Evolutionary conservation across 1,140 invertebrate species (phyloP).

Genomic region (Drosophila takahashii): DNA sequence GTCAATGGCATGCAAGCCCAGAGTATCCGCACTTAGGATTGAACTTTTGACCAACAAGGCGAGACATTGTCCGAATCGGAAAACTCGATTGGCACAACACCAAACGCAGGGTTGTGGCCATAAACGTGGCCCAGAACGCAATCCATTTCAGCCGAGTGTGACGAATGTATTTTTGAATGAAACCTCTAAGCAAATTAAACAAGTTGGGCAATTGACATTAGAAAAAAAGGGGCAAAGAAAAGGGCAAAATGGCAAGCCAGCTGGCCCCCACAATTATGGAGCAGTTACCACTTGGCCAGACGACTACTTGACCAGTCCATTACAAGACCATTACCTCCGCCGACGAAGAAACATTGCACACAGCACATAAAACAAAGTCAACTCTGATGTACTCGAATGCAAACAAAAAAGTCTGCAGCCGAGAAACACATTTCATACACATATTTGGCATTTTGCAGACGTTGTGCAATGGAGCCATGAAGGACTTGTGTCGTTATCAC

Average conservation of each 20-base stretch:
- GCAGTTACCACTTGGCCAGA: constrained; percentile 61
- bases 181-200: constrained; percentile 15
- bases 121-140: constrained; percentile 21
- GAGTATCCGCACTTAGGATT: constrained; percentile 1
- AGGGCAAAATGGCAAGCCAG: constrained; percentile 31
- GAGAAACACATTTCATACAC: constrained; percentile 19
- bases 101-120: constrained; percentile 7
- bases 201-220: constrained; percentile 34
- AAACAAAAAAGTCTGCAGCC: constrained; percentile 18
- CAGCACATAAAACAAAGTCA: constrained; percentile 33
- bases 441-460: constrained; percentile 7
- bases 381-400: constrained; percentile 14
- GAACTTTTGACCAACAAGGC: constrained; percentile 12
- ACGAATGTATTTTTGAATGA: constrained; percentile 5
- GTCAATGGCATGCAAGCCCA: constrained; percentile 12
- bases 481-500: constrained; percentile 9
- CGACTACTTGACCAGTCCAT: constrained; percentile 31
- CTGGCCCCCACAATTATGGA: constrained; percentile 58
- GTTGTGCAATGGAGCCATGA: constrained; percentile 3
- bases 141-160: constrained; percentile 1
- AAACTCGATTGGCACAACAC: constrained; percentile 1
- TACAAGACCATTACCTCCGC: background rate
- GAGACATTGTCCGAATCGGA: background rate
- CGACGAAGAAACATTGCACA: constrained; percentile 23
- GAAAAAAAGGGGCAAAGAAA: constrained; percentile 21